Evolutionary conservation across 2,113 vertebrate species (phyloP), one percentile per base, ranked within the genome.

Genomic region (Clupea harengus): DNA sequence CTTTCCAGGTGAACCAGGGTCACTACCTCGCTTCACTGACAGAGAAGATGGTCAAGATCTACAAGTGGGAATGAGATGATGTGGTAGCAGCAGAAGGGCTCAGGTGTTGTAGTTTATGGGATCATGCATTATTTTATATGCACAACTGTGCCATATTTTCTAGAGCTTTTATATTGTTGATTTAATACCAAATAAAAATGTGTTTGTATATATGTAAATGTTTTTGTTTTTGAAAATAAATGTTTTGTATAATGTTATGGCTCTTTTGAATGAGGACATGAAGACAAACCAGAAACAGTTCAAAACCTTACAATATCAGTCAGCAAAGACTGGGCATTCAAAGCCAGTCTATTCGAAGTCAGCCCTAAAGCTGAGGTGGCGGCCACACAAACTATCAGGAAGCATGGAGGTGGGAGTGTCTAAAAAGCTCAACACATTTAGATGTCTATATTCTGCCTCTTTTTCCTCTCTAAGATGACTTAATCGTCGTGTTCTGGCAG

Each of bases 1-100:
- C 97, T 0, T 95, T 98, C 85, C 93, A 95, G 9, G 94, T 95
- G 88, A 99, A 97, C 84, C 95, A 95, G 39, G 94, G 85, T 45
- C 96, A 93, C 91, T 95, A 95, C 88, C 92, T 99, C 92, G 97
- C 97, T 10, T 96, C 96, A 1, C 95, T 99, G 45, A 99, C 98
- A 0, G 98, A 98, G 94, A 99, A 97, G 92, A 94, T 89, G 86
- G 95, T 99, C 78, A 97, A 97, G 89, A 89, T 99, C 82, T 97
- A 99, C 94, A 97, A 91, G 89, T 99, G 98, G 98, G 96, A 97
- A 85, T 98, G 92, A 97, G 0, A 18, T 3, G 17, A 28, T 45
- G n/a, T 3, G 22, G 22, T 8, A 60, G 18, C 54, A 60, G 18
- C 20, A 6, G 18, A 22, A 60, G 0, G 52, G 52, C 17, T 18